Percentiles rank a stretch among this genome's conserved stretches.
These are phyloP conservation scores for Acanthiza pusilla DNA, from an alignment of 2,797 vertebrate species.

Conservation along the genomic window DNA sequence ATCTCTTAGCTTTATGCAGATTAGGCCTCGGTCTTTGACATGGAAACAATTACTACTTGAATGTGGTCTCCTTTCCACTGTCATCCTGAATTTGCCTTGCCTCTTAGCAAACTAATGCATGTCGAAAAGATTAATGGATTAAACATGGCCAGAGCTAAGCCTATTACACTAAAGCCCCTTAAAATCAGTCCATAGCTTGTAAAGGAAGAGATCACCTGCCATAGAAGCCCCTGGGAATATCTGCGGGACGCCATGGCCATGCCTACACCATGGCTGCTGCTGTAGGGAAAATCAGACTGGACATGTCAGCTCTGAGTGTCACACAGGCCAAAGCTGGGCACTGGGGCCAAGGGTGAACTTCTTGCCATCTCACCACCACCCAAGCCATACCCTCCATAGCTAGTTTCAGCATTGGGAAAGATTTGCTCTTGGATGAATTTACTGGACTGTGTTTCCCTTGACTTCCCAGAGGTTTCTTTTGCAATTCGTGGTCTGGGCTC, in stretches of 20 bases:
- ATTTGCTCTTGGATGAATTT: background rate
- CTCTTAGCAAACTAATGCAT: constrained; percentile 40
- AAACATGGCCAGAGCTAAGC: constrained; percentile 46
- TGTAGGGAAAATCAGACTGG: background rate
- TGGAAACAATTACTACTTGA: constrained; percentile 29
- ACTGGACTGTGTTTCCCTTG: background rate
- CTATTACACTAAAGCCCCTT: constrained; percentile 48
- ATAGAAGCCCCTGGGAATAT: background rate
- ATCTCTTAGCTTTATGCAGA: background rate
- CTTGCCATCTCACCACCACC: background rate
- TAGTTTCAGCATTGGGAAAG: background rate
- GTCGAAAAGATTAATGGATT: constrained; percentile 62
- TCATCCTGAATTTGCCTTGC: constrained; percentile 32
- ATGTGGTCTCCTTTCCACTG: constrained; percentile 50
- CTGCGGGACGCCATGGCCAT: background rate
- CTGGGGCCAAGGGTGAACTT: background rate
- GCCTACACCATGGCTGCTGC: background rate
- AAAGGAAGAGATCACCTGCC: constrained; percentile 49
- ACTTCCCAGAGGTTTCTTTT: background rate
- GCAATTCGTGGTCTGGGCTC: background rate
- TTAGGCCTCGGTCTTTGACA: background rate
- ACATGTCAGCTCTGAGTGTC: background rate
- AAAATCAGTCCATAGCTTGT: constrained; percentile 54
- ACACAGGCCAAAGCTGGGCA: background rate
- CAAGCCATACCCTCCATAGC: background rate